Evolutionary conservation across 2,888 invertebrate species (phyloP).

Genomic region (Oxycera nigricornis): DNA sequence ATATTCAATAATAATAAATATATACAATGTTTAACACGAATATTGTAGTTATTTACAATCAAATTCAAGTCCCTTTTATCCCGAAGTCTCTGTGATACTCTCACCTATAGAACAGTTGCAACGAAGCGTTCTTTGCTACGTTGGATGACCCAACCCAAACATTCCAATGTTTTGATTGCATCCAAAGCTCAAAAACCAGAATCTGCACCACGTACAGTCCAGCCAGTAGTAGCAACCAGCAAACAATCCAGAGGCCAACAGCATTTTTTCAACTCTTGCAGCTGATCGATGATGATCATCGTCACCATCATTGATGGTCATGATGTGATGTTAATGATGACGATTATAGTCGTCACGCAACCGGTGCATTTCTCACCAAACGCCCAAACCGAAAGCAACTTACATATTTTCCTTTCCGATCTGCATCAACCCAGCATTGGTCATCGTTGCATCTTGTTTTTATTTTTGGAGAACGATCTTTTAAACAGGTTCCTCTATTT

Average conservation of each 20-base stretch:
- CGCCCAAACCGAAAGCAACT: background rate
- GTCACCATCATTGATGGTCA: background rate
- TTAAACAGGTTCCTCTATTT: constrained; percentile 20
- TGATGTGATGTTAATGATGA: background rate
- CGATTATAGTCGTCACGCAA: background rate
- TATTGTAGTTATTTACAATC: no score
- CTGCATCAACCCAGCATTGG: background rate
- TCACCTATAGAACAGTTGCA: no score
- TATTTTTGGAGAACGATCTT: background rate
- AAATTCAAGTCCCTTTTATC: no score
- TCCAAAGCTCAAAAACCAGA: no score
- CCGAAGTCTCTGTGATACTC: no score
- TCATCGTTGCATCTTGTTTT: background rate
- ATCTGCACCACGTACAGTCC: no score
- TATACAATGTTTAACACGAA: no score
- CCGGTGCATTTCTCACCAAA: background rate
- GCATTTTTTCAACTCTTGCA: background rate
- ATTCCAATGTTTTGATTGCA: no score
- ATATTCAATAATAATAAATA: no score
- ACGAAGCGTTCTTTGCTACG: no score
- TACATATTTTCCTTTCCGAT: background rate
- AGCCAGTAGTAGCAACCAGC: no score
- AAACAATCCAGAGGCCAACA: background rate
- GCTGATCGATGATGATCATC: background rate
- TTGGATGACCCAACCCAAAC: no score